phyloP scores from a whole-genome alignment of 2,888 invertebrate genomes.

The Cacoxenus indagator region DNA sequence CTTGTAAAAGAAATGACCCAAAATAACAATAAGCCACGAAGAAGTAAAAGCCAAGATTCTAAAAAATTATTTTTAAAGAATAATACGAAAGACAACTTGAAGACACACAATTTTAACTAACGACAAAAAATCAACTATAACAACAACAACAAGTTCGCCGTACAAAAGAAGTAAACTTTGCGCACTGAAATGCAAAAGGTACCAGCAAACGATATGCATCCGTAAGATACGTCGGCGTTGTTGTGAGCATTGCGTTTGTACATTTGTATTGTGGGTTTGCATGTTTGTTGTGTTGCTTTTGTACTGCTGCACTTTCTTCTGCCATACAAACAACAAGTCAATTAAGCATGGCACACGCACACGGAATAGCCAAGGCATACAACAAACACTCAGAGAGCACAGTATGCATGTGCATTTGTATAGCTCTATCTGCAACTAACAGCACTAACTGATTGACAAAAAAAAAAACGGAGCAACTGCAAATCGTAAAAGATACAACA shows the following conservation, averaged over 20 bases:
- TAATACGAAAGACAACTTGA: constrained; percentile 8
- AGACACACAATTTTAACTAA: constrained; percentile 30
- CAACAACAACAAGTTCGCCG: constrained; percentile 23
- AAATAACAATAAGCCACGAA: constrained; percentile 19
- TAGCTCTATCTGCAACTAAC: constrained; percentile 3
- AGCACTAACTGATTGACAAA: background rate
- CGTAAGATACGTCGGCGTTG: constrained; percentile 43
- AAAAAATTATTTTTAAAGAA: constrained; percentile 17
- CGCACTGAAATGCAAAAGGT: constrained; percentile 53
- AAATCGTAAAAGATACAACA: background rate
- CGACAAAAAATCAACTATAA: constrained; percentile 6
- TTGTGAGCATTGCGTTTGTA: constrained; percentile 14
- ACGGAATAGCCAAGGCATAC: background rate
- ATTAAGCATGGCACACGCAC: constrained; percentile 44
- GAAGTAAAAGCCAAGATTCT: constrained; percentile 22
- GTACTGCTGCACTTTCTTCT: constrained; percentile 55
- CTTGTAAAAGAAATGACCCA: background rate
- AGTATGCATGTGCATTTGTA: background rate
- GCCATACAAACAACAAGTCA: constrained; percentile 60
- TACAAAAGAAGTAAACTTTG: constrained; percentile 46
- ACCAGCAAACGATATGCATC: constrained; percentile 43
- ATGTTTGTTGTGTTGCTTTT: constrained; percentile 33
- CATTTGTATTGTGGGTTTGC: constrained; percentile 9
- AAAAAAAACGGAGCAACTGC: constrained; percentile 22
- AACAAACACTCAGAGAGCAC: background rate